Evolutionary conservation across 2,113 vertebrate species (phyloP), one percentile per base, ranked within the genome.

Genomic region (Xerus inauris): DNA sequence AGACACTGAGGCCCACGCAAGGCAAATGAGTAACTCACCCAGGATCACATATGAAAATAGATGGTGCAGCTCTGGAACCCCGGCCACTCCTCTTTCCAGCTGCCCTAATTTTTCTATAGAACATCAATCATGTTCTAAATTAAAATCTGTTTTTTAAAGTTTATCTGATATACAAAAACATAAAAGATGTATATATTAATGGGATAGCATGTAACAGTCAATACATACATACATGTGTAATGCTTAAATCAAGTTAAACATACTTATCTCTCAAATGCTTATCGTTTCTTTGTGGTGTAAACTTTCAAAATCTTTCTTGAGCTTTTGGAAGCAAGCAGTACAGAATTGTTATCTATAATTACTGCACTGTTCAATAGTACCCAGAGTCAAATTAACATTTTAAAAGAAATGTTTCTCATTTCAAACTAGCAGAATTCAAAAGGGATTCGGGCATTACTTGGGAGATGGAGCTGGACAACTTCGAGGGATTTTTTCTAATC

Each of bases 341-440:
- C 19, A 14, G 32, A 64, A 45, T 20, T 47, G 62, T 84, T 67
- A 47, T 22, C 5, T 84, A 84, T 47, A 84, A 84, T 84, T 5
- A 20, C 40, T 17, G 45, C 35, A 64, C 42, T 84, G 13, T 47
- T 30, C 30, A 65, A 35, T 24, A 22, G 62, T 14, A 67, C 10
- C 57, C 59, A 65, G 28, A 84, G 59, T 84, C 30, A 67, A 67
- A 84, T n/a, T 16, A 81, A 76, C 12, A 42, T 76, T 91, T 73
- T 64, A 47, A 87, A 88, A 86, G 19, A 69, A 85, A 59, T 40
- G 54, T 26, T 40, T 89, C 84, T 62, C 73, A 64, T 92, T 94
- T 90, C 71, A 89, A 72, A 69, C 16, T 17, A 93, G 73, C 38
- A 76, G 38, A 80, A 42, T 92, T 42, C 54, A 79, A 79, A 92